Evolutionary conservation across 2,113 vertebrate genomes (phyloP).

Genomic region (Cottus gobio): DNA sequence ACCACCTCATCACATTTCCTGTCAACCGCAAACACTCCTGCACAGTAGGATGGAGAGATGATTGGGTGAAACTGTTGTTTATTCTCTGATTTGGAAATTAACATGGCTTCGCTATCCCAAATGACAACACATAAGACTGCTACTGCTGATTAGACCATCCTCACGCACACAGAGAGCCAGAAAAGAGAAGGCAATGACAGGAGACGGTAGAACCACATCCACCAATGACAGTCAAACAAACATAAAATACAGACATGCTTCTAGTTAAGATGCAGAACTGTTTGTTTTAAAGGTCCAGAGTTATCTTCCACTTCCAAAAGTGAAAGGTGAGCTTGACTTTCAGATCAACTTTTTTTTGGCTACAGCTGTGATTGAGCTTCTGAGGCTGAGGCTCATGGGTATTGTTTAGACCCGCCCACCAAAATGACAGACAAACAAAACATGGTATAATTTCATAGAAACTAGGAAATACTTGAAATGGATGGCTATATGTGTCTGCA

Average conservation of each 20-base stretch:
- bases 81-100: conserved; percentile 38
- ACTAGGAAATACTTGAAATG: no score
- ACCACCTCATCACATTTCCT: conserved; percentile 36
- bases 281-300: neutral
- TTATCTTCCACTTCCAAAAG: no score
- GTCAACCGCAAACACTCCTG: conserved; percentile 44
- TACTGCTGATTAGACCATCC: conserved; percentile 30
- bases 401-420: no score
- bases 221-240: no score
- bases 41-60: conserved; percentile 29
- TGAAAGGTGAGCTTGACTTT: no score
- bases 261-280: neutral
- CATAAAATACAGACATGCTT: neutral
- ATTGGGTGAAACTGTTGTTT: conserved; percentile 52
- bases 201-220: no score
- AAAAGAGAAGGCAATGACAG: neutral
- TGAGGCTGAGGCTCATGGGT: no score
- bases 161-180: neutral
- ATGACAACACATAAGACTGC: conserved; percentile 15
- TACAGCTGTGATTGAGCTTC: no score
- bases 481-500: neutral
- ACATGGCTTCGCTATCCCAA: conserved; percentile 32
- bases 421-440: no score
- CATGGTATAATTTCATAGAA: no score
- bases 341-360: no score